Evolutionary conservation across 2,797 vertebrate genomes (phyloP), one percentile per base, ranked within the genome.

Genomic region (Centroberyx gerrardi): DNA sequence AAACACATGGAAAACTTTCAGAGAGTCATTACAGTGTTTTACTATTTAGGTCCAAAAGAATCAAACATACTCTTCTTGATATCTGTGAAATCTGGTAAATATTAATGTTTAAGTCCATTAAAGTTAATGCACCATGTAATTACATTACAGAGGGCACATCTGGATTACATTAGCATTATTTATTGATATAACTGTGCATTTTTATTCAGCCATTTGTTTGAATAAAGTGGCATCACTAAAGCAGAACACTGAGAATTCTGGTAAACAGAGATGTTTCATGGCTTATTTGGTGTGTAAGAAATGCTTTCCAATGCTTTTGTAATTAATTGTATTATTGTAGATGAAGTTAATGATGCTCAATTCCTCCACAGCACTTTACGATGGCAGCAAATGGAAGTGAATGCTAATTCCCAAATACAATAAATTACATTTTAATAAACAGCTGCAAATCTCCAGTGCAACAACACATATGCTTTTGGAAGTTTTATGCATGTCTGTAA

Each of bases 161-260:
- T 17, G 51, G 18, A 46, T 53, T 27, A 33, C 22, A 68, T 74
- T 58, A 48, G 29, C 15, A 66, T 58, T 48, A 46, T 66, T 56
- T 56, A 22, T 33, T 76, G 28, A 59, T 75, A 38, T 15, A 58
- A 75, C n/a, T 10, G 22, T 22, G n/a, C 40, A 67, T 28, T 31
- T 48, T 53, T 22, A 22, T 33, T 33, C 1, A 4, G 31, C 31
- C 31, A 4, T 4, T 36, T 36, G 6, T 36, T 36, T 7, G 33
- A 36, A 36, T 36, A 36, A 36, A 36, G 33, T 36, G 33, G 6
- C 33, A 36, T 36, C 33, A 36, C 33, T 36, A 36, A 36, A 7
- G 33, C 33, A 36, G 33, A 36, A 36, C 8, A 36, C 6, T 68
- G 27, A 55, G 62, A 42, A 9, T 42, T 42, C 1, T 75, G 38